phyloP scores from a whole-genome alignment of 2,888 invertebrate genomes.

The Eupeodes luniger region DNA sequence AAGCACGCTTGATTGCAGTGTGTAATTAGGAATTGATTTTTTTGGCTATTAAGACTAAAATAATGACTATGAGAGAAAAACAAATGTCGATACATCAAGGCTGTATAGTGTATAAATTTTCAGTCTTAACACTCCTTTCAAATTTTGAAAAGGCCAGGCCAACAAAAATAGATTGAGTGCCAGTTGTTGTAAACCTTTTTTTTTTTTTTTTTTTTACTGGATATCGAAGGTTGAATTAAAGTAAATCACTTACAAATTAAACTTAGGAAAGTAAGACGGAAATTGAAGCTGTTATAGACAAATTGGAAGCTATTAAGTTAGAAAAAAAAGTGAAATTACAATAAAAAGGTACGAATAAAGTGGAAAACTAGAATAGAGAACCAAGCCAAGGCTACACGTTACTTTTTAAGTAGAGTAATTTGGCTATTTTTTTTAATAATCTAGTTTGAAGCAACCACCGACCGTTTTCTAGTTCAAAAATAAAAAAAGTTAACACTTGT shows the following conservation, averaged over 20 bases:
- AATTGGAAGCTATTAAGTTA: conserved; percentile 8
- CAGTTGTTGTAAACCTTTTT: neutral
- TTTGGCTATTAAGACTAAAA: neutral
- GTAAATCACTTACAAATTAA: conserved; percentile 26
- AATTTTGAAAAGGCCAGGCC: conserved; percentile 47
- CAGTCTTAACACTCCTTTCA: conserved; percentile 18
- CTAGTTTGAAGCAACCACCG: no score
- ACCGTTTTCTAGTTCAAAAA: no score
- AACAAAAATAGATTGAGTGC: conserved; percentile 45
- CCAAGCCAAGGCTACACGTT: neutral
- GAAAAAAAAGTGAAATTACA: neutral
- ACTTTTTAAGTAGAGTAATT: neutral
- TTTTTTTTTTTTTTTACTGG: conserved; percentile 16
- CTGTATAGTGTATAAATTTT: neutral
- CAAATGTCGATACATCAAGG: neutral
- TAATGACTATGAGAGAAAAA: neutral
- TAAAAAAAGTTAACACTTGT: no score
- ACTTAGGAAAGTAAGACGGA: neutral
- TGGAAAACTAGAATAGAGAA: neutral
- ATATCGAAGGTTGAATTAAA: conserved; percentile 24
- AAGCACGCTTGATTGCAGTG: conserved; percentile 29
- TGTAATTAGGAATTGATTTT: conserved; percentile 58
- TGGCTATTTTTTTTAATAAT: no score
- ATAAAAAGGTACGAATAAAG: neutral
- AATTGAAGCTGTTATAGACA: neutral